Conservation (phyloP, 2,888 invertebrate species). For the Notocelia uddmanniana region DNA sequence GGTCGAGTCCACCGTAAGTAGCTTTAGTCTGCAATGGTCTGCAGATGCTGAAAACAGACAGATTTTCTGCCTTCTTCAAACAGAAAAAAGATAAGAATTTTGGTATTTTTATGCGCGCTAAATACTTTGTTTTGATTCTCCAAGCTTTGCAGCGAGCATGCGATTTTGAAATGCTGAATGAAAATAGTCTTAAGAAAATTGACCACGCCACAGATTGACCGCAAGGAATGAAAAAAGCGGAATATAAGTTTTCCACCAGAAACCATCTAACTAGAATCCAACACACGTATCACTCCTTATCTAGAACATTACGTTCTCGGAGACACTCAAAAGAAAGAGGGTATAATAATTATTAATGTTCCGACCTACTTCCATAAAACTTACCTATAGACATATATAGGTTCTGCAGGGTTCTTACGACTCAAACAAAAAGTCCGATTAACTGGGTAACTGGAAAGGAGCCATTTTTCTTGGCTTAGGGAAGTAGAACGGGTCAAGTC, state of each 20-base stretch:
- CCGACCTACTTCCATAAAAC: conserved; percentile 40
- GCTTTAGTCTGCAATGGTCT: too few species aligned
- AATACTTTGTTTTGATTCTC: background rate
- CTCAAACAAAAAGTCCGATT: conserved; percentile 46
- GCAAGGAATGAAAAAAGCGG: background rate
- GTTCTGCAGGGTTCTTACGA: conserved; percentile 23
- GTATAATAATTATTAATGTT: conserved; percentile 40
- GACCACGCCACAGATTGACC: background rate
- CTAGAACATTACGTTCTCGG: conserved; percentile 21
- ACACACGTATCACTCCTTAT: conserved; percentile 34
- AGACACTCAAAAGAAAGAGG: conserved; percentile 38
- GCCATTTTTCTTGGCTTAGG: conserved; percentile 42
- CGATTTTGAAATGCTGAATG: background rate
- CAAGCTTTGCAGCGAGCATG: too few species aligned
- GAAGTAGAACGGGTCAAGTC: conserved; percentile 35
- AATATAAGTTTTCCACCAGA: conserved; percentile 15
- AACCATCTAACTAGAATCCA: conserved; percentile 5
- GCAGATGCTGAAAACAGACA: too few species aligned
- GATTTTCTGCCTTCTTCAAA: too few species aligned
- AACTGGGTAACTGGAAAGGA: conserved; percentile 37
- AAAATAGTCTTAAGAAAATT: background rate
- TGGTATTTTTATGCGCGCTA: background rate
- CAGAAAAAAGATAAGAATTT: too few species aligned
- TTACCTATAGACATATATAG: conserved; percentile 23
- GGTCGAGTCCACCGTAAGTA: too few species aligned